Base-by-base conservation (phyloP, 2,888 invertebrate genomes). In the Cyclophora punctaria region DNA sequence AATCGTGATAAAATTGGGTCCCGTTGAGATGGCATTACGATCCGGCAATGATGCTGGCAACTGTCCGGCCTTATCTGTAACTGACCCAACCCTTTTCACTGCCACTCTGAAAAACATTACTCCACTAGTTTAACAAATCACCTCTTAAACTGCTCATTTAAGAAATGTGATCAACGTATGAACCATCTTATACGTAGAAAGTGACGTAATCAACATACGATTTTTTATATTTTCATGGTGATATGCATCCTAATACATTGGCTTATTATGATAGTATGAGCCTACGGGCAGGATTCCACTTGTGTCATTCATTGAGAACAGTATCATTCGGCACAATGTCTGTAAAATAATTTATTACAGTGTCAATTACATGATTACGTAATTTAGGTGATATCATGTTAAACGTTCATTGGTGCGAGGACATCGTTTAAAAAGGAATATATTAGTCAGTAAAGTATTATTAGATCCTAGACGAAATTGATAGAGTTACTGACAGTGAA, bases 51-150 rank as follows among this genome's bases (percentile, higher is more conserved):
- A 81, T 79, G 75, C 66, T 71, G 74, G 75, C 71, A 75, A 78
- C 76, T 76, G 81, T 77, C 77, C 75, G 69, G 62, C 64, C 76
- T 84, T 86, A 86, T 85, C 85, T 83, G 67, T 68, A 61, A 68
- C 64, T 74, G 75, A 77, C 80, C 80, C 74, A 79, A 85, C 84
- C 85, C 85, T 86, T 83, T 82, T 84, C 84, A 81, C 75, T 74
- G 77, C 77, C 78, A 72, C 62, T 69, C 68, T 64, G 58, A 62
- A 53, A 57, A 56, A 63, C 60, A 67, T 69, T 66, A 65, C 65
- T 67, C 63, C 56, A 67, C 63, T 67, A 62, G 60, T 66, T 61
- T 64, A 60, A 63, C 62, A 64, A 62, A 69, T 60, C 63, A 59
- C 60, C 62, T 65, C 61, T 66, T 69, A 61, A 65, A 20, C 20